Base-by-base conservation (phyloP, 2,888 invertebrate species). In the Cataglyphis altisquamis region DNA sequence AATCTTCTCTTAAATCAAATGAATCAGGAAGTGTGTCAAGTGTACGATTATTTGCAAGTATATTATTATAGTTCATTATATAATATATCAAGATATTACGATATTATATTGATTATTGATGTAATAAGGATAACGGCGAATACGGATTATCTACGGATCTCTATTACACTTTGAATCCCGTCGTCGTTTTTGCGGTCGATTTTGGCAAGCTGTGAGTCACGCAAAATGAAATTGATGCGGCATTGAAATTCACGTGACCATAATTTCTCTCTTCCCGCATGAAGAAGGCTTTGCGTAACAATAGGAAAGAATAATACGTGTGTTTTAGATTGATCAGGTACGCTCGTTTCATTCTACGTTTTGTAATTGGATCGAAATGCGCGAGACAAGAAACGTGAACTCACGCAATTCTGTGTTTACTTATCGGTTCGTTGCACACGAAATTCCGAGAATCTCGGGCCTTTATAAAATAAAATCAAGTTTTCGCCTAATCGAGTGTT, bases 161-260 rank as follows among this genome's bases (percentile, higher is more conserved):
- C 41, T 48, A n/a, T 57, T 57, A 21, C 21, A 55, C 1, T 21
- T 21, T 5, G 21, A 57, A 57, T n/a, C 21, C 57, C 10, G 1
- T 21, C 12, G 32, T 52, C 15, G 36, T 4, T 70, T 70, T 70
- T 52, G 32, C 32, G 32, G 4, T 15, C 15, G 15, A 52, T 68
- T 52, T 52, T 32, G n/a, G 32, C 57, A n/a, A 10, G 18, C 36
- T 12, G 6, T 48, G 67, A 74, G 21, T 29, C 45, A 45, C 15
- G 15, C 21, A 15, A 36, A 36, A 15, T 15, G 15, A 29, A 2
- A 10, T 9, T n/a, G 39, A 62, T 5, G 8, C 75, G 32, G 25
- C 63, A 63, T 75, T 75, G 48, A 75, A 39, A 64, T 52, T 48
- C 64, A 64, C 25, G 36, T 52, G 36, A 52, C 10, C 32, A 15